Conservation (phyloP, 2,797 vertebrate genomes). For the Muscicapa comitata region DNA sequence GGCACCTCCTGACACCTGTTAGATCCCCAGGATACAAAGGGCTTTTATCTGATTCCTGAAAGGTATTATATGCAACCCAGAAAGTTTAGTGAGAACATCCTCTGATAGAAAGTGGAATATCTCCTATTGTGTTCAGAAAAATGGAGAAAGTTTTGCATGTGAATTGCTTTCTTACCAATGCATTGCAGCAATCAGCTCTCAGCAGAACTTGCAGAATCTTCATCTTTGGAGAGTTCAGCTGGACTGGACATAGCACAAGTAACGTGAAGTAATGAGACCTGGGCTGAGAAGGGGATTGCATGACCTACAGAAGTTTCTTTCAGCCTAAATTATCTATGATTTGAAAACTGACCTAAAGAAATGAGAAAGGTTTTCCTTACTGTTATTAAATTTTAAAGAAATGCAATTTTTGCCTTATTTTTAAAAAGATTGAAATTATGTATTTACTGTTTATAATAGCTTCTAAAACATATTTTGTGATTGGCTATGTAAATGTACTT, state of each 20-base stretch:
- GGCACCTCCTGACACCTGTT: background rate
- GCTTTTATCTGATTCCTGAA: background rate
- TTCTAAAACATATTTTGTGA: background rate
- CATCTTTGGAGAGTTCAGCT: background rate
- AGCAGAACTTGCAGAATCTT: background rate
- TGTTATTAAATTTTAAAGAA: background rate
- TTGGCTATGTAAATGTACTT: background rate
- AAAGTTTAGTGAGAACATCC: background rate
- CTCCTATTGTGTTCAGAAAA: background rate
- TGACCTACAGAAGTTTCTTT: background rate
- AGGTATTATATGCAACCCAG: background rate
- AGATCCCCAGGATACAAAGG: background rate
- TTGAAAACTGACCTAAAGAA: background rate
- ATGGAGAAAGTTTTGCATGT: background rate
- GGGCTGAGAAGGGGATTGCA: background rate
- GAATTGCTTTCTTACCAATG: background rate
- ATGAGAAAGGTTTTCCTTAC: background rate
- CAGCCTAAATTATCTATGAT: background rate
- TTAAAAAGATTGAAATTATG: background rate
- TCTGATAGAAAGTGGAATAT: background rate
- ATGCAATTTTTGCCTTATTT: background rate
- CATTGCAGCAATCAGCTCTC: background rate
- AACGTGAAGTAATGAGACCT: background rate
- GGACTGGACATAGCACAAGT: accelerated
- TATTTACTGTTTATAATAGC: background rate